Conservation (phyloP, 2,888 invertebrate genomes). For the Galerucella calmariensis region DNA sequence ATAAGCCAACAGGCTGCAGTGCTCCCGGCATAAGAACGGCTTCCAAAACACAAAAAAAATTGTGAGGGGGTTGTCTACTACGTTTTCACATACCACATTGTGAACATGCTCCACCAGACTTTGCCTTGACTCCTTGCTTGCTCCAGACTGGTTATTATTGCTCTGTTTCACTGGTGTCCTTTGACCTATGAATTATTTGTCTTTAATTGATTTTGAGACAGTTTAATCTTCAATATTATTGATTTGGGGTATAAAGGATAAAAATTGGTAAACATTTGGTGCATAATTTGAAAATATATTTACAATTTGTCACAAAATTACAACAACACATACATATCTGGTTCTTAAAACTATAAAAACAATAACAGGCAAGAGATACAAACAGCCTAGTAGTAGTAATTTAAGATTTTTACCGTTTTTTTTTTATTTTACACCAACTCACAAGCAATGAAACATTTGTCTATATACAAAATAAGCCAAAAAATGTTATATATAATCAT, state of each 20-base stretch:
- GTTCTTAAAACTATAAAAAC: constrained; percentile 66
- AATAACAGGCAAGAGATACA: constrained; percentile 67
- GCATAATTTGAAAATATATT: constrained; percentile 64
- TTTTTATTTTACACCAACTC: constrained; percentile 57
- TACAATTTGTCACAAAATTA: constrained; percentile 64
- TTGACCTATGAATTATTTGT: no score
- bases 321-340: constrained; percentile 65
- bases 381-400: constrained; percentile 61
- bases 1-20: no score
- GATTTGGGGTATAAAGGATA: background rate
- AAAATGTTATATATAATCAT: background rate
- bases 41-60: no score
- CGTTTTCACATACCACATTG: no score
- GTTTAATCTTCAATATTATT: no score
- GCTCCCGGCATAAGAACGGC: no score
- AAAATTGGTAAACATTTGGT: constrained; percentile 40
- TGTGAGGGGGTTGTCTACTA: no score
- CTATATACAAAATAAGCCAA: constrained; percentile 54
- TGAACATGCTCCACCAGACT: no score
- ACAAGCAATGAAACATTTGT: constrained; percentile 54
- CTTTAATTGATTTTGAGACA: no score
- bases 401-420: constrained; percentile 50
- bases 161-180: no score
- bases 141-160: no score
- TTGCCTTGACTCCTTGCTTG: no score